A percentile compares a stretch with the other conserved stretches of the same genome.
These are phyloP conservation scores for Podarcis muralis DNA, from an alignment of 2,113 vertebrate species.

Conservation along the genomic window DNA sequence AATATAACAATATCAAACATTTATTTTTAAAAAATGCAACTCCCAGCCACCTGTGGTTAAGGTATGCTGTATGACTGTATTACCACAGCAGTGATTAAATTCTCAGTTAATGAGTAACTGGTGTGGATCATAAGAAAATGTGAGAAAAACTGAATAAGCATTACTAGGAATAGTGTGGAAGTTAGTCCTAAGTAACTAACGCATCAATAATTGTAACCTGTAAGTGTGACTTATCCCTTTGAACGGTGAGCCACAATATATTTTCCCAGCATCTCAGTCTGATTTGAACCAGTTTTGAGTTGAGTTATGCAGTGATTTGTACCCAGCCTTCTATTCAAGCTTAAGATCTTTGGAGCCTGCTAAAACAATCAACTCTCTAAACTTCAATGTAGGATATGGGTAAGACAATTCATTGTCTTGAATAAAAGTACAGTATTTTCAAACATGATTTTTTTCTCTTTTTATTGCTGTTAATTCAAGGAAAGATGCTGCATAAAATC, in stretches of 20 bases:
- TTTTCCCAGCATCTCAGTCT: background rate
- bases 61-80: background rate
- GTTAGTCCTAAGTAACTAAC: background rate
- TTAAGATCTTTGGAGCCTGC: background rate
- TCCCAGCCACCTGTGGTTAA: background rate
- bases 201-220: background rate
- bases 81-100: background rate
- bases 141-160: background rate
- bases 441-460: conserved; percentile 69
- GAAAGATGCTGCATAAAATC: conserved; percentile 93
- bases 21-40: background rate
- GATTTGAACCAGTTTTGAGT: background rate
- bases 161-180: background rate
- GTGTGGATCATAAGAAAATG: background rate
- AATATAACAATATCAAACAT: too few species aligned
- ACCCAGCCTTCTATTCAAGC: background rate
- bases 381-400: background rate
- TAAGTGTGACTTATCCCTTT: background rate
- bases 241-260: background rate
- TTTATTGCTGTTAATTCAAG: conserved; percentile 97
- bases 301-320: background rate
- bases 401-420: background rate
- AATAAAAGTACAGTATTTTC: conserved; percentile 56
- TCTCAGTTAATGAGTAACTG: background rate
- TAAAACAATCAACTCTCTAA: background rate